A percentile compares a stretch with the other conserved stretches of the same genome.
Evolutionary conservation across 2,797 vertebrate genomes (phyloP).

Genomic region (Typhlichthys subterraneus): DNA sequence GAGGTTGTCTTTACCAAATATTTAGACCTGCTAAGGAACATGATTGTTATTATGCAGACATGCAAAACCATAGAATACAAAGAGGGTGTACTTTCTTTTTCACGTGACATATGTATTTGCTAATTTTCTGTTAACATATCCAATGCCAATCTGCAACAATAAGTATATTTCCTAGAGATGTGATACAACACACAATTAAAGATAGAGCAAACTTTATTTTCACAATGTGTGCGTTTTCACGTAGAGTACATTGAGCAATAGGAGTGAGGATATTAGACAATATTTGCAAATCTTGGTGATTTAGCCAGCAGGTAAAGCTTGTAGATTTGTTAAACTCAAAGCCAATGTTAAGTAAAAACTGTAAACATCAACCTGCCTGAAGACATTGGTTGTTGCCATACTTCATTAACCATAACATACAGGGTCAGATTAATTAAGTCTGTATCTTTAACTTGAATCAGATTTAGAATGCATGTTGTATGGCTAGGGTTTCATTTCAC

Average conservation of each 20-base stretch:
- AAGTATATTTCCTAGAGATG: too few species aligned
- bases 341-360: conserved; percentile 36
- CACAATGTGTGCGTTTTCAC: conserved; percentile 61
- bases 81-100: too few species aligned
- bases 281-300: conserved; percentile 40
- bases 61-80: too few species aligned
- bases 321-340: conserved; percentile 25
- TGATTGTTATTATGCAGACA: too few species aligned
- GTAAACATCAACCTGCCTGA: conserved; percentile 25
- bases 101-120: too few species aligned
- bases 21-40: too few species aligned
- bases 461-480: neutral
- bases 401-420: conserved; percentile 20
- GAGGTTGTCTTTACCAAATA: too few species aligned
- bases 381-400: conserved; percentile 34
- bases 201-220: conserved; percentile 51
- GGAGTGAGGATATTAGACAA: conserved; percentile 39
- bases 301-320: conserved; percentile 45
- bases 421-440: neutral
- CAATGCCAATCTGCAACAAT: too few species aligned
- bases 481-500: conserved; percentile 21
- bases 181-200: conserved; percentile 4
- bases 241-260: conserved; percentile 49
- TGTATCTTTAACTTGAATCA: neutral
- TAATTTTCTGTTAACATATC: too few species aligned